Base-by-base conservation (phyloP, 2,113 vertebrate genomes). In the Manacus vitellinus region DNA sequence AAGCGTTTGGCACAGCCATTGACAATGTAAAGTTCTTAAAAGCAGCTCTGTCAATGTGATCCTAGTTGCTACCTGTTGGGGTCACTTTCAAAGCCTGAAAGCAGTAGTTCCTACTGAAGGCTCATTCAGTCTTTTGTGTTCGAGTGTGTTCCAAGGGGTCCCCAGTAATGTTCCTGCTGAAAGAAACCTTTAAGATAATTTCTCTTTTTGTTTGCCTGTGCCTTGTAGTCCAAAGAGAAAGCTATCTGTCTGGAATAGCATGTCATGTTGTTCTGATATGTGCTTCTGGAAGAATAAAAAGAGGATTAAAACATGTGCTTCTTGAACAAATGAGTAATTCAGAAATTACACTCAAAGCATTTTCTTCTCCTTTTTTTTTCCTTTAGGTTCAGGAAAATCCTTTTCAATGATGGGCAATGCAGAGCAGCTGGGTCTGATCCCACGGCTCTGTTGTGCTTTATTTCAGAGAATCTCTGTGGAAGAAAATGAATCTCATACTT, bases 381-480 rank as follows among this genome's bases (percentile, higher is more conserved):
- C 86, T 92, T 72, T 96, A 99, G 99, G 99, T 96, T 99, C 99
- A 44, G 99, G 99, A 96, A 99, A 99, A 96, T 99, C 99, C 76
- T 99, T 99, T 98, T 99, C 99, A 83, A 99, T 99, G 99, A 99
- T 99, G 99, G 99, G 99, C 85, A 99, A 98, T 68, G 98, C 98
- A 56, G 99, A 99, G 85, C 99, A 99, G 97, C 98, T 99, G 46
- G 99, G 99, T 96, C 98, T 99, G 92, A 99, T 99, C 95, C 99
- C 99, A 56, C 98, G 99, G 87, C 99, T 99, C 93, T 99, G 99
- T 97, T 99, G 99, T 98, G 98, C 99, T 80, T 98, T 99, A 95
- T 99, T 99, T 96, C 98, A 99, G 97, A 99, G 99, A 97, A 99
- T 99, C 94, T 98, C 99, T 95, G 88, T 96, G 72, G 98, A 99